Evolutionary conservation across 2,113 vertebrate genomes (phyloP).

Genomic region (Bos indicus): DNA sequence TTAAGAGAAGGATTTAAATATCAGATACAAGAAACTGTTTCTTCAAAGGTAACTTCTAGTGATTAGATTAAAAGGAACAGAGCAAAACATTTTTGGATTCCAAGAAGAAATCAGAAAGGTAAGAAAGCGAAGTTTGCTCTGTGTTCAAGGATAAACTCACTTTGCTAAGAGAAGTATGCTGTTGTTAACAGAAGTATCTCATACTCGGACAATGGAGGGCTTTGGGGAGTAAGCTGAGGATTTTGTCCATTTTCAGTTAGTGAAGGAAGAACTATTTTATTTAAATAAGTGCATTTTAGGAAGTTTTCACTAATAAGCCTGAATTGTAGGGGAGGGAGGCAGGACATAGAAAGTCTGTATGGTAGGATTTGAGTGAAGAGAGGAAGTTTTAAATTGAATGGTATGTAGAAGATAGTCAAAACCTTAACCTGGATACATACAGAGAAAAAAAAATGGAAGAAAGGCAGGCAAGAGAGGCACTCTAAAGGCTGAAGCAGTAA

Average conservation of each 20-base stretch:
- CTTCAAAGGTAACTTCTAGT: not conserved
- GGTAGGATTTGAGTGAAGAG: not conserved
- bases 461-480: accelerated
- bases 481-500: not conserved
- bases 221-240: not conserved
- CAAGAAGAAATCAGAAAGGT: not conserved
- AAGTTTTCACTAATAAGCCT: not conserved
- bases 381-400: not conserved
- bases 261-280: not conserved
- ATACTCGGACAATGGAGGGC: accelerated
- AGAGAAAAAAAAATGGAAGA: not conserved
- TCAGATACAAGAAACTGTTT: not conserved
- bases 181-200: not conserved
- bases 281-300: not conserved
- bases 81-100: not conserved
- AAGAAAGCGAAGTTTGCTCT: not conserved
- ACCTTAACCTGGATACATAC: not conserved
- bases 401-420: not conserved
- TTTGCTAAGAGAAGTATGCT: not conserved
- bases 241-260: not conserved
- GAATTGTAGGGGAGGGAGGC: not conserved
- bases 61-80: not conserved
- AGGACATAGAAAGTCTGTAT: not conserved
- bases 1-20: not conserved
- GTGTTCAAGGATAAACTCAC: not conserved